Conservation (phyloP, 2,113 vertebrate species). For the Eidolon helvum region DNA sequence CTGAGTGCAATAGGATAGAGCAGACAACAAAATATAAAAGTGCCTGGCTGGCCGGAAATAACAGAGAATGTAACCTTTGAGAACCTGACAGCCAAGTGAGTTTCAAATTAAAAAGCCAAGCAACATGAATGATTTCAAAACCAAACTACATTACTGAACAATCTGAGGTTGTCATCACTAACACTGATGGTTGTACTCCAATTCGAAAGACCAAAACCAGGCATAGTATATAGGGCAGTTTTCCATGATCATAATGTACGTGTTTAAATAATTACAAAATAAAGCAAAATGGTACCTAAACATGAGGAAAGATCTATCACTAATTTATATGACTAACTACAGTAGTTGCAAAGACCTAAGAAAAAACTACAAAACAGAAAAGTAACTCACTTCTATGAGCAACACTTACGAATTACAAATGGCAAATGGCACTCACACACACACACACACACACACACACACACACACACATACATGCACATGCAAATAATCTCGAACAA, state of each 20-base stretch:
- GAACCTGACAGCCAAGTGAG: neutral
- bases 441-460: neutral
- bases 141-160: constrained; percentile 44
- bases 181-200: constrained; percentile 1
- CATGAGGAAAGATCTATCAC: constrained; percentile 61
- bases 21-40: neutral
- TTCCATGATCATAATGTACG: constrained; percentile 44
- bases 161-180: constrained; percentile 57
- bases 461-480: neutral
- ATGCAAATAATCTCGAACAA: neutral
- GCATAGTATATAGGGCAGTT: neutral
- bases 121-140: constrained; percentile 52
- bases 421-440: constrained; percentile 36
- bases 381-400: constrained; percentile 31
- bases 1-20: neutral
- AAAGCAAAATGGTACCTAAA: constrained; percentile 62
- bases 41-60: neutral
- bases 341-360: constrained; percentile 37
- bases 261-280: constrained; percentile 67
- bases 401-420: constrained; percentile 12
- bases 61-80: neutral
- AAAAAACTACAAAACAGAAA: neutral
- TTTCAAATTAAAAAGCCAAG: constrained; percentile 53
- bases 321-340: constrained; percentile 57
- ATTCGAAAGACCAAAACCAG: constrained; percentile 61